These are phyloP conservation scores for Melinopterus prodromus DNA, from an alignment of 2,888 invertebrate species.

Conservation along the genomic window DNA sequence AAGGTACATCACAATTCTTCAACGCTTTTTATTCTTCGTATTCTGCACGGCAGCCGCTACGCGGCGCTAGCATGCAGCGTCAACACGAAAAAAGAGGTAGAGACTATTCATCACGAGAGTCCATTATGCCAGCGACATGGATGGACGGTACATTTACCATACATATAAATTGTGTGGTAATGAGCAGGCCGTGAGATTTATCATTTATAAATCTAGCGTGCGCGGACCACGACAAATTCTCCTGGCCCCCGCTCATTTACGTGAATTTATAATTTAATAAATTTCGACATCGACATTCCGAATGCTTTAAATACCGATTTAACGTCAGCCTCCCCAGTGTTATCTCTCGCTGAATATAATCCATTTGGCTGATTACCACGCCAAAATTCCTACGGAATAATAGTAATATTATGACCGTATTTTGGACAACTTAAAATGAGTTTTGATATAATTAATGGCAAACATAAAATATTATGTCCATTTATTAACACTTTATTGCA, in stretches of 20 bases:
- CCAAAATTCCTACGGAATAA: not conserved
- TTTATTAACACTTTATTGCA: no score
- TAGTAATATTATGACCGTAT: no score
- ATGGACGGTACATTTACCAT: not conserved
- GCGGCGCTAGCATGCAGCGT: not conserved
- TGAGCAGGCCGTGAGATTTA: not conserved
- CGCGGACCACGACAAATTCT: not conserved
- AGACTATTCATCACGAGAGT: not conserved
- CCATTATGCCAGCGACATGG: not conserved
- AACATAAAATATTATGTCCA: no score
- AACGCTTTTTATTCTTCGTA: no score
- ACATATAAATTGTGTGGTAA: slow-evolving; percentile 4
- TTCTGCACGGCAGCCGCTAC: not conserved
- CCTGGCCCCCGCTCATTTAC: not conserved
- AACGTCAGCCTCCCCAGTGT: not conserved
- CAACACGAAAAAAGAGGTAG: not conserved
- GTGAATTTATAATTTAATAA: not conserved
- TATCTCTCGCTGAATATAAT: not conserved
- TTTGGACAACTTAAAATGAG: no score
- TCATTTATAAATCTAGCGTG: not conserved
- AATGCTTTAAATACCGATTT: not conserved
- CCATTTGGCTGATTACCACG: not conserved
- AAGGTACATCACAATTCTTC: no score
- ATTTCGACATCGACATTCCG: not conserved
- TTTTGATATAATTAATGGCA: no score